Evolutionary conservation across 2,888 invertebrate genomes (phyloP).

Genomic region (Lasioglossum zephyrum): DNA sequence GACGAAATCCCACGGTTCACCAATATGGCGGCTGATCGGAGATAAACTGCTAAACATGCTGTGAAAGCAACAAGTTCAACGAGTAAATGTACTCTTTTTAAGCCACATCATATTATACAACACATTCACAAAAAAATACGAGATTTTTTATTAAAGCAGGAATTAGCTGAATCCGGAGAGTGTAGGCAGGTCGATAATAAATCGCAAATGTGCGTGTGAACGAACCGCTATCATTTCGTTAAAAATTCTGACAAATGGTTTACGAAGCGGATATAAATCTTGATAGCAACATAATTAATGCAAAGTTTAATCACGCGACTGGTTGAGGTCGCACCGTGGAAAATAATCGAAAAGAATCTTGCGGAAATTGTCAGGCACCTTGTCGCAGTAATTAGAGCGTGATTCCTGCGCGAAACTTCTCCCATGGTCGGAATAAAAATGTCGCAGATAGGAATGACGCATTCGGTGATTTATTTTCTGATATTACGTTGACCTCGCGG

Average conservation of each 20-base stretch:
- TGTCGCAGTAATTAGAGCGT: conserved; percentile 42
- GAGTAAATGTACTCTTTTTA: background rate
- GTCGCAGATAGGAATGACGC: conserved; percentile 24
- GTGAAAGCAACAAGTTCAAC: background rate
- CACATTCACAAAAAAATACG: background rate
- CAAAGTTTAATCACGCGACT: background rate
- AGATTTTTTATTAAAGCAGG: background rate
- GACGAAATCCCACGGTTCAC: background rate
- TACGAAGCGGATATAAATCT: background rate
- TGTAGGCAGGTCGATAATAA: background rate
- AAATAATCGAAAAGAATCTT: background rate
- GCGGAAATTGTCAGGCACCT: background rate
- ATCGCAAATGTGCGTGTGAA: background rate
- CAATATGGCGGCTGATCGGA: background rate
- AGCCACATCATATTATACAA: background rate
- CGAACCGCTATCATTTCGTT: background rate
- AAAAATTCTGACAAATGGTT: background rate
- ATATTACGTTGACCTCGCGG: conserved; percentile 43
- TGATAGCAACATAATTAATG: background rate
- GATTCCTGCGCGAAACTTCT: conserved; percentile 26
- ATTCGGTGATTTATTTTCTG: conserved; percentile 25
- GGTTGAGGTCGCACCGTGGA: background rate
- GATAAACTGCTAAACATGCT: background rate
- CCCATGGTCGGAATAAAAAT: conserved; percentile 20
- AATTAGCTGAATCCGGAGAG: background rate